These are phyloP conservation scores for Nothocercus nigrocapillus DNA, from an alignment of 2,113 vertebrate species.

Conservation along the genomic window DNA sequence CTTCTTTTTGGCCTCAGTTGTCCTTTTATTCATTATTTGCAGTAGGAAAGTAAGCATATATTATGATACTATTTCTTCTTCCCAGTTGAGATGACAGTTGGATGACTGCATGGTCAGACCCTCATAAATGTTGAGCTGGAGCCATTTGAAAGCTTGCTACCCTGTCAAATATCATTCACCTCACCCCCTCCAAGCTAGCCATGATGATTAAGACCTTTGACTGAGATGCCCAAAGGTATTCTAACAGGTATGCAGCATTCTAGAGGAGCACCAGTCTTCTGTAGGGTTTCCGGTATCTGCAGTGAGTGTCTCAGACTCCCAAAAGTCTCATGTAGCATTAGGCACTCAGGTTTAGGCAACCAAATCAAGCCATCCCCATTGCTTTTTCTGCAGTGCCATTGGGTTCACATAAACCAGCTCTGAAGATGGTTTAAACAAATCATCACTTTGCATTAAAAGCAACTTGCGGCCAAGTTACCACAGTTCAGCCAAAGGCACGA, in stretches of 20 bases:
- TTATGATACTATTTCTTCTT: background rate
- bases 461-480: background rate
- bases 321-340: fast-evolving
- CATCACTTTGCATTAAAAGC: background rate
- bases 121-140: background rate
- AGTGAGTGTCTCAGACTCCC: background rate
- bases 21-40: background rate
- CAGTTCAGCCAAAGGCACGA: no score
- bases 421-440: background rate
- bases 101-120: background rate
- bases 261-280: background rate
- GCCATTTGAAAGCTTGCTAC: background rate
- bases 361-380: background rate
- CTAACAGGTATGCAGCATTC: background rate
- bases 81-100: background rate
- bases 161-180: background rate
- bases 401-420: background rate
- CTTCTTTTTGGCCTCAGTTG: background rate
- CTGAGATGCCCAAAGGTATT: background rate
- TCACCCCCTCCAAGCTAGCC: background rate
- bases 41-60: background rate
- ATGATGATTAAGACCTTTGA: background rate
- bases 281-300: background rate
- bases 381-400: background rate
- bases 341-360: background rate